Evolutionary conservation across 2,113 vertebrate species (phyloP).

Genomic region (Andinoacara biseriatus): DNA sequence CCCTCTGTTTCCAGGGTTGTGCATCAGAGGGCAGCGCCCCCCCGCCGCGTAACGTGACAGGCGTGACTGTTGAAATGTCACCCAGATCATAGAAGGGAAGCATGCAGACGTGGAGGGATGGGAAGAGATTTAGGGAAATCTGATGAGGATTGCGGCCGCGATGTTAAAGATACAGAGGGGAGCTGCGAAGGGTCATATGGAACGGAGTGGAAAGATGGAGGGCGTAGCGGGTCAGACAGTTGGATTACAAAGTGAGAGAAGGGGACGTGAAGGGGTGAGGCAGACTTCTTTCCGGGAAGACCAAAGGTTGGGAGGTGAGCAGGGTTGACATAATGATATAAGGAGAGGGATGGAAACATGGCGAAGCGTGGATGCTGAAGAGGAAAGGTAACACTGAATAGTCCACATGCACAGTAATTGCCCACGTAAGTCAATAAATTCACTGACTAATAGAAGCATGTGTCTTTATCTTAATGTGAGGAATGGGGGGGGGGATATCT

Average conservation of each 20-base stretch:
- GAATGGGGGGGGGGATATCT: slow-evolving; percentile 18
- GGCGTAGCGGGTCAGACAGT: slow-evolving; percentile 34
- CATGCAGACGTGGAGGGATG: slow-evolving; percentile 20
- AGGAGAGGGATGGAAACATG: background rate
- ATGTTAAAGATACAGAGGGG: slow-evolving; percentile 11
- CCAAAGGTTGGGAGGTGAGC: slow-evolving; percentile 7
- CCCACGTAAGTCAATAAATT: slow-evolving; percentile 37
- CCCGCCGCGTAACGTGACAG: slow-evolving; percentile 43
- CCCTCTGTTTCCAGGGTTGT: slow-evolving; percentile 15
- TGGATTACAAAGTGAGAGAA: slow-evolving; percentile 42
- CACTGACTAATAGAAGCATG: background rate
- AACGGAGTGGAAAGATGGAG: background rate
- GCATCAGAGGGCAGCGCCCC: slow-evolving; percentile 20
- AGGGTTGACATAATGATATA: slow-evolving; percentile 16
- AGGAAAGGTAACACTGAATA: slow-evolving; percentile 2
- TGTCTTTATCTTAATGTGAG: slow-evolving; percentile 27
- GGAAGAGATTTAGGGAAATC: slow-evolving; percentile 58
- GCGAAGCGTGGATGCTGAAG: background rate
- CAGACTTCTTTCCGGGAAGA: background rate
- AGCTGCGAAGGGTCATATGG: background rate
- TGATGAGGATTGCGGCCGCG: slow-evolving; percentile 7
- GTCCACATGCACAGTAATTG: slow-evolving; percentile 44
- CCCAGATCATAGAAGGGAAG: slow-evolving; percentile 58
- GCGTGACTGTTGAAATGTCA: slow-evolving; percentile 76
- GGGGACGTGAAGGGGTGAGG: background rate